These are phyloP conservation scores for Centropyge bicolor DNA, from an alignment of 2,797 vertebrate genomes.

Conservation along the genomic window DNA sequence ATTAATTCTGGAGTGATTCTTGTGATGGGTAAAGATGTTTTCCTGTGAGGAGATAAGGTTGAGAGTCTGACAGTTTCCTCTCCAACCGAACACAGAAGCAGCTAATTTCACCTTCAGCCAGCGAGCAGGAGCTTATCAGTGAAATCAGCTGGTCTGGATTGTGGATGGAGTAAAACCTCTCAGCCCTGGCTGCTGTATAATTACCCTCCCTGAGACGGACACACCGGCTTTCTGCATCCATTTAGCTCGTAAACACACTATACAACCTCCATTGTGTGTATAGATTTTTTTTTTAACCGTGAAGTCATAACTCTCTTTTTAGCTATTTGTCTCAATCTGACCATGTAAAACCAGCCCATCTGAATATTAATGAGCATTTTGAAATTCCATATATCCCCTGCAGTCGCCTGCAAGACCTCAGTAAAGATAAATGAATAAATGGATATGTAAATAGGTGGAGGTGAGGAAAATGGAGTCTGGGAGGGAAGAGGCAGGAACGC, in stretches of 20 bases:
- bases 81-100: conserved; percentile 22
- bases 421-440: conserved; percentile 70
- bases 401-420: conserved; percentile 37
- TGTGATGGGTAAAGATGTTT: background rate
- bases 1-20: background rate
- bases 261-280: background rate
- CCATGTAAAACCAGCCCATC: conserved; percentile 31
- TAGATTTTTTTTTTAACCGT: background rate
- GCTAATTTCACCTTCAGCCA: conserved; percentile 14
- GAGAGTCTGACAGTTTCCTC: background rate
- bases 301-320: conserved; percentile 25
- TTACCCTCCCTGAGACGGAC: conserved; percentile 15
- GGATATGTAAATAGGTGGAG: conserved; percentile 69
- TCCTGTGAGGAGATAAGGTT: background rate
- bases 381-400: conserved; percentile 48
- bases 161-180: conserved; percentile 5
- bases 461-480: conserved; percentile 61
- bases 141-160: conserved; percentile 10
- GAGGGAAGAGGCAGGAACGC: conserved; percentile 46
- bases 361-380: conserved; percentile 75
- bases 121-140: conserved; percentile 12
- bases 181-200: background rate
- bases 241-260: background rate
- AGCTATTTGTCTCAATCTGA: conserved; percentile 28
- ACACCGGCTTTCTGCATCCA: conserved; percentile 13